These are phyloP conservation scores for Synanceia verrucosa DNA, from an alignment of 2,797 vertebrate genomes.

Conservation along the genomic window DNA sequence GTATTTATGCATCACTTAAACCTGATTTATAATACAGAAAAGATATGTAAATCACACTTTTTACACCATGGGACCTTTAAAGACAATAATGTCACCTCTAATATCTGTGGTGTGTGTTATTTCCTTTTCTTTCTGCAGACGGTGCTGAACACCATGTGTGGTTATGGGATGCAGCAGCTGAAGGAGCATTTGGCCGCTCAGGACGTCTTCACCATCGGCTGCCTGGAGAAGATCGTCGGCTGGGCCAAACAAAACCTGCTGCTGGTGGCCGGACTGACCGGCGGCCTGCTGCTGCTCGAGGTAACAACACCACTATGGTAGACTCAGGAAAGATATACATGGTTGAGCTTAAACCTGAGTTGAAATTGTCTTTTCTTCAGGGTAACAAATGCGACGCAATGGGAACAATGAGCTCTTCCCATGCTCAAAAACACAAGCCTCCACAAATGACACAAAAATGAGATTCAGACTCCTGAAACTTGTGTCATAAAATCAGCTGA, in stretches of 20 bases:
- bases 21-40: too few relatives aligned
- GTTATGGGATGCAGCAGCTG: constrained; percentile 80
- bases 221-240: constrained; percentile 79
- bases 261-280: constrained; percentile 79
- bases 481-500: background rate
- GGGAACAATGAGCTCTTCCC: background rate
- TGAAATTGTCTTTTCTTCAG: too few relatives aligned
- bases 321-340: too few relatives aligned
- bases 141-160: constrained; percentile 88
- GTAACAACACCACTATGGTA: constrained; percentile 52
- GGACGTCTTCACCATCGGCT: constrained; percentile 77
- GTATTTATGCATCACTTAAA: too few relatives aligned
- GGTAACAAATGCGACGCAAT: too few relatives aligned
- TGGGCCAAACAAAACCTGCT: constrained; percentile 83
- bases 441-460: background rate
- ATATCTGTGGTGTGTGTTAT: background rate
- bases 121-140: constrained; percentile 60
- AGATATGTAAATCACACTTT: too few relatives aligned
- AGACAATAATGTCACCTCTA: background rate
- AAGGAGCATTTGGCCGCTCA: constrained; percentile 14
- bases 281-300: constrained; percentile 84
- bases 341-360: too few relatives aligned
- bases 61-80: too few relatives aligned
- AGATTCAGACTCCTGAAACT: background rate
- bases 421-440: background rate